Evolutionary conservation across 2,113 vertebrate genomes (phyloP).

Genomic region (zebrafish (Danio rerio)): GRCz12tu NC_133193.1:51052001-51052500

Average conservation of each 20-base stretch:
- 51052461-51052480: too few species aligned
- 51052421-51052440: too few species aligned
- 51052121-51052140: conserved; percentile 41
- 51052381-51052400: too few species aligned
- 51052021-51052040: conserved; percentile 52
- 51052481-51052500: too few species aligned
- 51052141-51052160: neutral
- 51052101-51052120: conserved; percentile 26
- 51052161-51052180: conserved; percentile 2
- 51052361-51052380: neutral
- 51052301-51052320: neutral
- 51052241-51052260: neutral
- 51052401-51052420: too few species aligned
- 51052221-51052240: neutral
- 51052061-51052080: conserved; percentile 56
- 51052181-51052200: neutral
- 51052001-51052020: conserved; percentile 28
- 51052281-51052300: neutral
- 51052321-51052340: neutral
- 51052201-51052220: neutral
- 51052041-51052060: conserved; percentile 54
- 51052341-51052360: neutral
- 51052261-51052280: neutral
- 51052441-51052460: too few species aligned
- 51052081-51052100: conserved; percentile 23